Conservation (phyloP, 1,140 invertebrate species). For the Aphelenchoides fujianensis region DNA sequence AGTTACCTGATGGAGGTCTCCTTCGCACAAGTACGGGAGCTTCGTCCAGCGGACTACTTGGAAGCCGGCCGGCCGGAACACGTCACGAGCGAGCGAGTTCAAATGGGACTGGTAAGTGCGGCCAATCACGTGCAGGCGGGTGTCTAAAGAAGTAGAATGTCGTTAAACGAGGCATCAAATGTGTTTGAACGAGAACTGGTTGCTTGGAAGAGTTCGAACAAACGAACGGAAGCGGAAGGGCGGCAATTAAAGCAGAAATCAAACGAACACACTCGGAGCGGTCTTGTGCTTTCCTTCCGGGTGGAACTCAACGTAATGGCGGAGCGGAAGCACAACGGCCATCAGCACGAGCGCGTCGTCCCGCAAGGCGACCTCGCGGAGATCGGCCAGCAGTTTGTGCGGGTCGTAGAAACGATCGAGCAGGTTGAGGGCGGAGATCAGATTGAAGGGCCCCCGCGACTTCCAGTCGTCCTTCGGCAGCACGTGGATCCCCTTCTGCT, state of each 20-base stretch:
- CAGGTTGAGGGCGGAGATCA: conserved; percentile 82
- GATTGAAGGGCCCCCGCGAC: conserved; percentile 69
- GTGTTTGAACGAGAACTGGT: too few relatives aligned
- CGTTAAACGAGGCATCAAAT: not conserved
- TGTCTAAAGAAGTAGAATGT: conserved; percentile 34
- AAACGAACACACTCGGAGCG: not conserved
- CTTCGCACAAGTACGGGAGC: conserved; percentile 87
- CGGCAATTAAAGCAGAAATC: too few relatives aligned
- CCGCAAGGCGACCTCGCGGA: conserved; percentile 33
- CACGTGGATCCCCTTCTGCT: conserved; percentile 67
- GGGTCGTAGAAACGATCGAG: conserved; percentile 83
- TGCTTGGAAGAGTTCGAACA: too few relatives aligned
- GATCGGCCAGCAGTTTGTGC: conserved; percentile 69
- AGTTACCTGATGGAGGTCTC: conserved; percentile 71
- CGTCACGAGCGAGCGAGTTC: conserved; percentile 70
- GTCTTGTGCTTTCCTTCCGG: conserved; percentile 13
- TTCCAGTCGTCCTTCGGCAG: conserved; percentile 75
- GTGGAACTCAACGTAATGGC: conserved; percentile 79
- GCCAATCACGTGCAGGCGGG: conserved; percentile 67
- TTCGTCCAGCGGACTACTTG: conserved; percentile 75
- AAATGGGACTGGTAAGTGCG: conserved; percentile 76
- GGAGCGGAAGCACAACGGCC: conserved; percentile 81
- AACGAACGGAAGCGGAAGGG: too few relatives aligned
- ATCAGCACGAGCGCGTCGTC: conserved; percentile 72
- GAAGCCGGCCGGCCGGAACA: conserved; percentile 73